Percentiles rank a stretch among this genome's conserved stretches.
phyloP scores from a whole-genome alignment of 2,888 invertebrate species.

The Hoplodrina ambigua region DNA sequence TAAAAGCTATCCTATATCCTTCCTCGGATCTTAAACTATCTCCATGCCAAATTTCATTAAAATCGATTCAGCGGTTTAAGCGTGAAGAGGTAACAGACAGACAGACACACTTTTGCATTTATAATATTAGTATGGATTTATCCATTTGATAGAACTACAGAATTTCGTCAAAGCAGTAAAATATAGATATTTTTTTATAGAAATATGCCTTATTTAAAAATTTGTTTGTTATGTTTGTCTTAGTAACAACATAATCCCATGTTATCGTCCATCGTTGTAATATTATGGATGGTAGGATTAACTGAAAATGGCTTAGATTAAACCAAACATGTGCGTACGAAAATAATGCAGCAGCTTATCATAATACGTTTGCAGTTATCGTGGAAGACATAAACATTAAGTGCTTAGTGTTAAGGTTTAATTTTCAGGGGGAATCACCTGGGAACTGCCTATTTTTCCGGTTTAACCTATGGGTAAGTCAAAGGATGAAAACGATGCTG shows the following conservation, averaged over 20 bases:
- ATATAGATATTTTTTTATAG: neutral
- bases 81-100: too few relatives aligned
- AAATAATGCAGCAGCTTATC: slow-evolving; percentile 8
- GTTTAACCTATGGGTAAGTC: neutral
- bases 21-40: too few relatives aligned
- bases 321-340: slow-evolving; percentile 1
- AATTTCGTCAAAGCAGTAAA: neutral
- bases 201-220: neutral
- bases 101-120: too few relatives aligned
- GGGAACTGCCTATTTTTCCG: neutral
- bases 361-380: slow-evolving; percentile 1
- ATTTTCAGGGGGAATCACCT: slow-evolving; percentile 1
- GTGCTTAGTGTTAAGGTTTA: neutral
- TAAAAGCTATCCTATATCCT: too few relatives aligned
- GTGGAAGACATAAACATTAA: neutral
- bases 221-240: neutral
- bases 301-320: slow-evolving; percentile 11
- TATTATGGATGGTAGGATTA: slow-evolving; percentile 15
- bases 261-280: slow-evolving; percentile 19
- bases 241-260: slow-evolving; percentile 12
- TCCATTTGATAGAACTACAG: neutral
- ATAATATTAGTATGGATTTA: too few relatives aligned
- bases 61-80: too few relatives aligned
- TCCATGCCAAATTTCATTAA: too few relatives aligned
- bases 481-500: neutral